Evolutionary conservation across 2,113 vertebrate genomes (phyloP).

Genomic region (Sceloporus undulatus): DNA sequence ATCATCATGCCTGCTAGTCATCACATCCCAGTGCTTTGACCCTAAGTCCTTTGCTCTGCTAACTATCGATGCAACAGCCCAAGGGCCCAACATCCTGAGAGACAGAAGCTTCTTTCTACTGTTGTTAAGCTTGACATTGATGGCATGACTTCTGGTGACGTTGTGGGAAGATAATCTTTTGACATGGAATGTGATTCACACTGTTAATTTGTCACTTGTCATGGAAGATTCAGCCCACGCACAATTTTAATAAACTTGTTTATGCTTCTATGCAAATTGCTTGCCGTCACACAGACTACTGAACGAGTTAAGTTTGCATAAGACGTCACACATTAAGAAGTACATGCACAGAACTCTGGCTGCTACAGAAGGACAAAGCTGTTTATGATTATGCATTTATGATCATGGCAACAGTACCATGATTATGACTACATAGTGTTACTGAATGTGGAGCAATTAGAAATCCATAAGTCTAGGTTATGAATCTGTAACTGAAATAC

Average conservation of each 20-base stretch:
- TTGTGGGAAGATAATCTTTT: slow-evolving; percentile 21
- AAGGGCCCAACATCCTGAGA: background rate
- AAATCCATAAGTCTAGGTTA: too few species aligned
- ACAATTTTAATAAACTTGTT: slow-evolving; percentile 11
- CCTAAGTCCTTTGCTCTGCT: background rate
- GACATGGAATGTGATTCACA: slow-evolving; percentile 19
- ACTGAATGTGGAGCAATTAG: too few species aligned
- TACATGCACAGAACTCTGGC: background rate
- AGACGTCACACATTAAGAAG: slow-evolving; percentile 34
- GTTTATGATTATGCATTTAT: background rate
- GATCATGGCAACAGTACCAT: too few species aligned
- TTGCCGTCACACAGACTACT: slow-evolving; percentile 29
- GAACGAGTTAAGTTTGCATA: slow-evolving; percentile 59
- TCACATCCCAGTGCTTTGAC: background rate
- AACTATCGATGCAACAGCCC: background rate
- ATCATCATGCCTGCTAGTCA: background rate
- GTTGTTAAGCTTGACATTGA: rapidly evolving
- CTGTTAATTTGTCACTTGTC: slow-evolving; percentile 20
- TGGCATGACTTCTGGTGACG: rapidly evolving
- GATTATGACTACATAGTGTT: too few species aligned
- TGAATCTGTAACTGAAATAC: too few species aligned
- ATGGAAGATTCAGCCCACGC: slow-evolving; percentile 11
- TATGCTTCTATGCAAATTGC: slow-evolving; percentile 30
- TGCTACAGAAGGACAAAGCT: slow-evolving; percentile 42
- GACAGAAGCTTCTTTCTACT: rapidly evolving